Conservation (phyloP, 2,888 invertebrate species). For the Apamea epomidion region DNA sequence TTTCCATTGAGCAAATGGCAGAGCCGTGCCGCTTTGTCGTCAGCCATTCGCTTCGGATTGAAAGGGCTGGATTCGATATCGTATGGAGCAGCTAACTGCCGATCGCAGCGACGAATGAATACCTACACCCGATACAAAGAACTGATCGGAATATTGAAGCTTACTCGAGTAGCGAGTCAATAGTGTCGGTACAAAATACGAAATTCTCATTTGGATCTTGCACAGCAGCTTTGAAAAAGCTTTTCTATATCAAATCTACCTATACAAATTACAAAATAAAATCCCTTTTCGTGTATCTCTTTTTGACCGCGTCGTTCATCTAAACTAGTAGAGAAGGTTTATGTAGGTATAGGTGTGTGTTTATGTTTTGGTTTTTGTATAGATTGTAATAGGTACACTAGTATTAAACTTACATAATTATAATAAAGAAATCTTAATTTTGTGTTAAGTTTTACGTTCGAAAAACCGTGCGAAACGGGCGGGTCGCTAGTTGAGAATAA, state of each 20-base stretch:
- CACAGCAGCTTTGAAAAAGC: slow-evolving; percentile 25
- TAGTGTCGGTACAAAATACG: slow-evolving; percentile 58
- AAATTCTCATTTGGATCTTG: slow-evolving; percentile 56
- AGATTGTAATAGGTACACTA: not conserved
- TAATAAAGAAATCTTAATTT: not conserved
- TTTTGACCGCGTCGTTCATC: not conserved
- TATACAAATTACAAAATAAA: not conserved
- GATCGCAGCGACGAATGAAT: slow-evolving; percentile 77
- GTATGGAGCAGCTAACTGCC: slow-evolving; percentile 79
- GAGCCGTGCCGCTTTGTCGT: slow-evolving; percentile 82
- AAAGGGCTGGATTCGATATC: slow-evolving; percentile 83
- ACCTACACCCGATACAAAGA: slow-evolving; percentile 78
- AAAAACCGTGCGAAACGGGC: not conserved
- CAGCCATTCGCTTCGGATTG: slow-evolving; percentile 76
- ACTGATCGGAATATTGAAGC: slow-evolving; percentile 76
- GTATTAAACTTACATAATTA: not conserved
- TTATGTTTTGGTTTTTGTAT: too few relatives aligned
- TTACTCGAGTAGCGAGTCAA: slow-evolving; percentile 68
- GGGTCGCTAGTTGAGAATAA: not conserved
- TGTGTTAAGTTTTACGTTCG: not conserved
- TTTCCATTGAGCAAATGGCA: slow-evolving; percentile 80
- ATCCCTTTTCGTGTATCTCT: not conserved
- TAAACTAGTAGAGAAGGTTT: not conserved
- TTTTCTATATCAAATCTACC: not conserved
- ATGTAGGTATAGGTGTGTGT: too few relatives aligned